Conservation (phyloP, 2,113 vertebrate genomes). For the Neofelis nebulosa region DNA sequence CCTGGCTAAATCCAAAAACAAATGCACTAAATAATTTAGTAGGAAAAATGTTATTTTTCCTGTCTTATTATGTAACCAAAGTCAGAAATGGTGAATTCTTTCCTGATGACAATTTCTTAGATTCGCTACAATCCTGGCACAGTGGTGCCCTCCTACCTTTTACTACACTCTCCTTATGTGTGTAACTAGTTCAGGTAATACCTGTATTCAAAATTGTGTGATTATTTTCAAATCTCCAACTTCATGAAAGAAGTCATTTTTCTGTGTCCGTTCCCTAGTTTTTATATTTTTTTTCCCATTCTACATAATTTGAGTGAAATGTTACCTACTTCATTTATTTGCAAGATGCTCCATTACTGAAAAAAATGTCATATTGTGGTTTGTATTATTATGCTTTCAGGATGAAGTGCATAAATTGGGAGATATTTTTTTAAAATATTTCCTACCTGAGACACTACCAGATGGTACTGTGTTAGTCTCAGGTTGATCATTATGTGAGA, state of each 20-base stretch:
- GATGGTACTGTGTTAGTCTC: slow-evolving; percentile 82
- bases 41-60: background rate
- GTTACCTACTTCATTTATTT: background rate
- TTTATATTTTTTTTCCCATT: background rate
- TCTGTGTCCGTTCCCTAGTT: background rate
- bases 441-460: slow-evolving; percentile 84
- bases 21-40: background rate
- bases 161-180: background rate
- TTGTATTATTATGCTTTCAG: slow-evolving; percentile 58
- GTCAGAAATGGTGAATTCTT: background rate
- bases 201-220: background rate
- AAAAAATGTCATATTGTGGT: background rate
- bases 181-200: background rate
- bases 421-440: slow-evolving; percentile 72
- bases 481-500: slow-evolving; percentile 82
- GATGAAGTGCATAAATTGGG: slow-evolving; percentile 61
- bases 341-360: background rate
- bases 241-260: background rate
- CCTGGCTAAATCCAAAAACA: background rate
- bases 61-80: background rate
- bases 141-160: background rate
- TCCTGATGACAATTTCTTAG: background rate
- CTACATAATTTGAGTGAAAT: background rate
- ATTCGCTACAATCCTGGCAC: background rate
- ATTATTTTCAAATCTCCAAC: background rate